Evolutionary conservation across 2,888 invertebrate species (phyloP), one percentile per base, ranked within the genome.

Genomic region (Agrochola circellaris): DNA sequence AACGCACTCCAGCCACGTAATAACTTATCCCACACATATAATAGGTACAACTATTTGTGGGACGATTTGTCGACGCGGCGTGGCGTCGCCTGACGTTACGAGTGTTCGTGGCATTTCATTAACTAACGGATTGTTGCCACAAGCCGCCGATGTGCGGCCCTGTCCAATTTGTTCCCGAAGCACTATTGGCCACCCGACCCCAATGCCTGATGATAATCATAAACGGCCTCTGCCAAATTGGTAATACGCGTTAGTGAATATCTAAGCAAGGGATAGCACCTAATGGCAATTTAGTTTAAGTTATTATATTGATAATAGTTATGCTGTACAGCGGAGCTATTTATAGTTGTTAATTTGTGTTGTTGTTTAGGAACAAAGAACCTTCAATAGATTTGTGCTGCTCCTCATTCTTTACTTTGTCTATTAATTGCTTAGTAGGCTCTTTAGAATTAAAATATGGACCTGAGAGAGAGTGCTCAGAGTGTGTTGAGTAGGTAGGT

Each of bases 61-160:
- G 73, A 71, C 72, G 84, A 79, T 79, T 86, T 86, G 86, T 83
- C 81, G 79, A 76, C 79, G 69, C 78, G 76, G 75, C 78, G 80
- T 85, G 83, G 80, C 80, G 77, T 81, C 67, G 79, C 62, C 71
- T 86, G 84, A 86, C 87, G 85, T 84, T 79, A 75, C 84, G 85
- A 76, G 80, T 89, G 90, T 83, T 83, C 82, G 80, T 90, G 90
- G 90, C 90, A 82, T 90, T 90, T 90, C 90, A 90, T 90, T 90
- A 90, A 85, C 90, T 87, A 89, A 88, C 86, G 85, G 90, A 90
- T 90, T 90, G 90, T 90, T 79, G 85, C 87, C 86, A 74, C 85
- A 84, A 79, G 81, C 85, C 82, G 72, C 83, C 79, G 82, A 78
- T 82, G 84, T 82, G 82, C 84, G 83, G 89, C 87, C 80, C 84